Base-by-base conservation (phyloP, 2,888 invertebrate species). In the Oscheius sp. region DNA sequence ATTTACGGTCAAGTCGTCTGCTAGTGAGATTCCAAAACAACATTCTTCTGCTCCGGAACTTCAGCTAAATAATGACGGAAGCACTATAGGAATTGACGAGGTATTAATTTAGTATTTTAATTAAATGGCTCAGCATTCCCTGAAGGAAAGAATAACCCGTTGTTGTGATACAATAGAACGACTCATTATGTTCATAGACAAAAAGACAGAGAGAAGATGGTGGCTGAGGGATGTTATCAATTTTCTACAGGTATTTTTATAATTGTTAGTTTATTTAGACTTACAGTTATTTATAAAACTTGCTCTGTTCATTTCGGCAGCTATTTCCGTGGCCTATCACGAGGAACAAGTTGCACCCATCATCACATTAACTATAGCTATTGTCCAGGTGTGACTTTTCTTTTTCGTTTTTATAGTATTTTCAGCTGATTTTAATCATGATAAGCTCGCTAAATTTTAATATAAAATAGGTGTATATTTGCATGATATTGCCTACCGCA, bases 161-260 rank as follows among this genome's bases (percentile, higher is more conserved):
- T 73, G 72, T 41, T 68, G 70, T 28, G 73, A 80, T 8, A 69
- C 72, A 44, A 50, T 77, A 14, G 80, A 78, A 51, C 73, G 73
- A 28, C 57, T 77, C 17, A 71, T 80, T 59, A 72, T 73, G 36
- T 80, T 77, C 72, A 75, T 80, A 20, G 80, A 80, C 62, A 72
- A 75, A 49, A 80, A 80, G 59, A 75, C 75, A 8, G 75, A 80
- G 47, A 50, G 78, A 22, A 22, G 80, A 4, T 80, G 80, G 80
- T 80, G 80, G 80, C 67, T 80, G 24, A 50, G 73, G 28, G 80
- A 80, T 45, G 72, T 80, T 14, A 78, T 80, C 47, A 75, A 76
- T 36, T 77, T 80, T 59, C 67, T 71, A 36, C 76, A 80, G 66
- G 75, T 73, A 20, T 1, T 6, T 12, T 24, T 0, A 6, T 2